phyloP scores from a whole-genome alignment of 2,888 invertebrate species.

The Drosophila stalkeri region DNA sequence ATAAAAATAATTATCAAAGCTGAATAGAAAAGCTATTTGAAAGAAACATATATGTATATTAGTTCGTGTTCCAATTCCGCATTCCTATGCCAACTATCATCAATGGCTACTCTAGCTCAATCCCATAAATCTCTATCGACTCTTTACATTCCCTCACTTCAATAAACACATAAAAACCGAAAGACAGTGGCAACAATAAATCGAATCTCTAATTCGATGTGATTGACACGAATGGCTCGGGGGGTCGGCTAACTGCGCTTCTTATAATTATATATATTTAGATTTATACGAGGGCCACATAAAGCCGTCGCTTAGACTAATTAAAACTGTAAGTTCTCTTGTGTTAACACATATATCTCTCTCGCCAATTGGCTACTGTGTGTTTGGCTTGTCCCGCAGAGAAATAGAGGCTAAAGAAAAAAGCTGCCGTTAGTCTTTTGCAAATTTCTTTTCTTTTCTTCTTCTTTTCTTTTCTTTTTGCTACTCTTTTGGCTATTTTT shows the following conservation, averaged over 20 bases:
- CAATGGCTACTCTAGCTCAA: no score
- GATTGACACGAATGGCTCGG: constrained; percentile 7
- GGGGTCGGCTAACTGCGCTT: neutral
- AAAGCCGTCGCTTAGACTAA: constrained; percentile 49
- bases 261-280: neutral
- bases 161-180: neutral
- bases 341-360: constrained; percentile 10
- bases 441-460: constrained; percentile 14
- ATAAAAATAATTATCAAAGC: neutral
- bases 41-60: neutral
- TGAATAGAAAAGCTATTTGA: neutral
- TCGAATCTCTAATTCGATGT: neutral
- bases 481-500: constrained; percentile 6
- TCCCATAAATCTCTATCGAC: neutral
- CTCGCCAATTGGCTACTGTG: constrained; percentile 12
- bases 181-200: neutral
- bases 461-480: constrained; percentile 5
- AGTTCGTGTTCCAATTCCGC: neutral
- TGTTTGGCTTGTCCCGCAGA: neutral
- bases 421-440: constrained; percentile 36
- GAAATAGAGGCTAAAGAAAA: no score
- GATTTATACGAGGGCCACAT: neutral
- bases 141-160: neutral
- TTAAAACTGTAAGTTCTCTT: constrained; percentile 50
- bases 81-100: neutral